Percentiles rank a stretch among this genome's conserved stretches.
These are phyloP conservation scores for Cyaniris semiargus DNA, from an alignment of 2,888 invertebrate species.

Conservation along the genomic window DNA sequence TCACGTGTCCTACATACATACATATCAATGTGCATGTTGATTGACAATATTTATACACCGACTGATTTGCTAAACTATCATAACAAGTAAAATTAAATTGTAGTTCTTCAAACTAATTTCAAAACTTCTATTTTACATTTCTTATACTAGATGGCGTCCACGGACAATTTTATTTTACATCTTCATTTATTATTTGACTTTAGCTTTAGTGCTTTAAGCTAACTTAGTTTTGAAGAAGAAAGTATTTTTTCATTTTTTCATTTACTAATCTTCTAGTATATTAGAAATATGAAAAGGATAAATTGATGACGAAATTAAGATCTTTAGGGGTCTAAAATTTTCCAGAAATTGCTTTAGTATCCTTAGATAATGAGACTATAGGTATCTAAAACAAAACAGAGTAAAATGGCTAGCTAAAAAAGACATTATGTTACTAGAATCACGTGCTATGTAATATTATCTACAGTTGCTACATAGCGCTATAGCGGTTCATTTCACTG, in stretches of 20 bases:
- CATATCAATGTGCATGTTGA: slow-evolving; percentile 34
- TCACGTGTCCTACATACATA: slow-evolving; percentile 39
- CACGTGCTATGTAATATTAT: slow-evolving; percentile 11
- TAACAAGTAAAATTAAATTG: not conserved
- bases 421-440: not conserved
- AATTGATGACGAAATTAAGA: no score
- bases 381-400: no score
- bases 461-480: not conserved
- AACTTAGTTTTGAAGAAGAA: no score
- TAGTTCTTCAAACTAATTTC: not conserved
- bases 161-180: not conserved
- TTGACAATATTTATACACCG: slow-evolving; percentile 5
- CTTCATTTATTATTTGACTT: not conserved
- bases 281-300: no score
- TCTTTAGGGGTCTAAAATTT: no score
- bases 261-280: no score
- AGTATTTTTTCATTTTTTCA: no score
- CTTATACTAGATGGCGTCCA: not conserved
- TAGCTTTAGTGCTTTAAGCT: no score
- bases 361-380: no score
- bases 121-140: not conserved
- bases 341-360: no score
- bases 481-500: slow-evolving; percentile 27
- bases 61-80: slow-evolving; percentile 8
- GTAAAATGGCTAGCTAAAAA: not conserved